A percentile compares a stretch with the other conserved stretches of the same genome.
phyloP scores from a whole-genome alignment of 2,113 vertebrate species.

The Catharus minimus region DNA sequence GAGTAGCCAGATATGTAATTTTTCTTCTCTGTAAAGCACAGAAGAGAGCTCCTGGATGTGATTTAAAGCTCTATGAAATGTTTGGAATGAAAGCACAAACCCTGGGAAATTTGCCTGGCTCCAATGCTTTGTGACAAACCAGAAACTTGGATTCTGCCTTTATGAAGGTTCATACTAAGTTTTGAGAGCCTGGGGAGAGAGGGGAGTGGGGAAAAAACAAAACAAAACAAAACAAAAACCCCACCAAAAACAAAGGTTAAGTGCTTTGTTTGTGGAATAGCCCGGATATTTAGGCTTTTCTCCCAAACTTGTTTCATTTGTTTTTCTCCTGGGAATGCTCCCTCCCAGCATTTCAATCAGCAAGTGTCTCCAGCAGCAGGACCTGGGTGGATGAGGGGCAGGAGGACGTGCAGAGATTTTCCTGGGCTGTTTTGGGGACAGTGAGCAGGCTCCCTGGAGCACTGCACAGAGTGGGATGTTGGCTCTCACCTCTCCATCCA shows the following conservation, averaged over 20 bases:
- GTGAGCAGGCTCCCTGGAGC: accelerated
- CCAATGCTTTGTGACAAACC: background rate
- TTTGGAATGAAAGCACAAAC: slow-evolving; percentile 28
- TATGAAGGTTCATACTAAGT: background rate
- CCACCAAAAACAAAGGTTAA: too few relatives aligned
- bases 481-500: background rate
- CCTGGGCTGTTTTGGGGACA: background rate
- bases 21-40: background rate
- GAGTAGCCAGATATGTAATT: slow-evolving; percentile 26
- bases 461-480: accelerated
- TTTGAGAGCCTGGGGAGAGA: background rate
- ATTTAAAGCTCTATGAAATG: background rate
- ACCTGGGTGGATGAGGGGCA: accelerated
- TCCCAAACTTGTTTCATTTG: background rate
- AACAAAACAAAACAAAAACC: too few relatives aligned
- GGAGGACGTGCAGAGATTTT: background rate
- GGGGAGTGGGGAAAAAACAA: accelerated
- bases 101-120: slow-evolving; percentile 5
- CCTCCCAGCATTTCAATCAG: background rate
- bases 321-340: background rate
- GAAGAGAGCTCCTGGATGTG: background rate
- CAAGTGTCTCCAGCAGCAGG: accelerated
- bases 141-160: background rate
- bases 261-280: background rate
- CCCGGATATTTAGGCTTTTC: background rate